Evolutionary conservation across 2,797 vertebrate genomes (phyloP), one percentile per base, ranked within the genome.

Genomic region (Ctenosaura bakeri): DNA sequence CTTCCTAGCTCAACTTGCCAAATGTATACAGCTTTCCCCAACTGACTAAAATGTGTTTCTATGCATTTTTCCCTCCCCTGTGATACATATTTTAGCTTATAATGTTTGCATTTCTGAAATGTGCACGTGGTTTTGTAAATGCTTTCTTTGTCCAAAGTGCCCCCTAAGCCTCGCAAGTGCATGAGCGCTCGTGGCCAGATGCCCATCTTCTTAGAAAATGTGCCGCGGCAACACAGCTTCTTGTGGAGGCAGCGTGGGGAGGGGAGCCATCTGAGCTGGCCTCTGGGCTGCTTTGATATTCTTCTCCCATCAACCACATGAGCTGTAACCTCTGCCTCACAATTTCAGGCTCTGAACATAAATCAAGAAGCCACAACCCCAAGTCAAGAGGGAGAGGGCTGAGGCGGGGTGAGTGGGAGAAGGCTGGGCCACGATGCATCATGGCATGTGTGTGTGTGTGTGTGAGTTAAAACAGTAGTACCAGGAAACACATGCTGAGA

Each of bases 331-430:
- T 89, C 50, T 82, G 32, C 56, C 88, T 87, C 87, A 38, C 66
- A 83, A 73, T 62, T 42, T 22, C 0, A 5, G 42, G 16, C 4
- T 26, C 35, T 24, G 26, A 32, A 20, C 0, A 1, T 56, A 32
- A 50, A 50, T 16, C 54, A 80, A 81, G 29, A 74, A 52, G 77
- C 38, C n/a, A 59, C 83, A 4, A 35, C 18, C 24, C 18, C 59
- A 62, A 62, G 59, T 22, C 59, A 62, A 42, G 24, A 8, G 26
- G 42, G 82, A 46, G 0, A 42, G 18, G 14, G 52, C 52, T 54
- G 52, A 59, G 83, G 66, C 1, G 0, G 8, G 4, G 10, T 0
- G 0, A 0, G 1, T 1, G 0, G 0, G 6, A 1, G 3, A 1
- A 50, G 66, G 59, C 18, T 6, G 5, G 59, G 59, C 59, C 59